These are phyloP conservation scores for Vanessa atalanta DNA, from an alignment of 1,140 invertebrate genomes.

Conservation along the genomic window DNA sequence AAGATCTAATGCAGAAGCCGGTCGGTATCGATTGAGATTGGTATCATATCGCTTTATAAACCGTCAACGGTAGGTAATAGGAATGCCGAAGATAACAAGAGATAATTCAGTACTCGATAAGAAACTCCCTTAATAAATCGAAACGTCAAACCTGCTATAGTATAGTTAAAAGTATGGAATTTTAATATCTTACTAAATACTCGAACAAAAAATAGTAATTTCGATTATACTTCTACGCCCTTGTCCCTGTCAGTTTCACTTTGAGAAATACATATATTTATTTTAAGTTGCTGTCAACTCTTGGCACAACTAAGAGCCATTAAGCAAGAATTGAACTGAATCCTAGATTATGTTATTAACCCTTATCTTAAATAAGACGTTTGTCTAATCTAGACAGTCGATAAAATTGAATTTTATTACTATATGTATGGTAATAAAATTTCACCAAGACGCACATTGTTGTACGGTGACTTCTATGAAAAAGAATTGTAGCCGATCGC, in stretches of 20 bases:
- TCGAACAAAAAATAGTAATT: no score
- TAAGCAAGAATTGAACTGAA: no score
- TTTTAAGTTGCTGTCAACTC: no score
- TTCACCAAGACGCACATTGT: constrained; percentile 8
- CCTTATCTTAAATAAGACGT: no score
- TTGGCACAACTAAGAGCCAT: no score
- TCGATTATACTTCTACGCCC: no score
- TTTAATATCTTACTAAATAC: no score
- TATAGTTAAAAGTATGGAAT: neutral
- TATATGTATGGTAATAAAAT: constrained; percentile 7
- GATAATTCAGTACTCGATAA: neutral
- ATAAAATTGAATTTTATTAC: neutral
- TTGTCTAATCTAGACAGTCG: neutral
- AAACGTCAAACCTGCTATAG: neutral
- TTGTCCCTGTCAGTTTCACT: no score
- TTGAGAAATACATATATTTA: no score
- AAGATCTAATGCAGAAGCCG: constrained; percentile 1
- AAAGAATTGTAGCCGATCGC: constrained; percentile 11
- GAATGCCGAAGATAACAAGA: neutral
- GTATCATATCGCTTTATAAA: neutral
- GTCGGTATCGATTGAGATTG: constrained; percentile 6
- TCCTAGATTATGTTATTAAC: no score
- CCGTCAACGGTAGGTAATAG: neutral
- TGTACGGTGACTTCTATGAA: constrained; percentile 9
- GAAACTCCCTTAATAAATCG: neutral